A percentile compares a stretch with the other conserved stretches of the same genome.
These are phyloP conservation scores for Xanthorhoe designata DNA, from an alignment of 2,888 invertebrate genomes.

Conservation along the genomic window DNA sequence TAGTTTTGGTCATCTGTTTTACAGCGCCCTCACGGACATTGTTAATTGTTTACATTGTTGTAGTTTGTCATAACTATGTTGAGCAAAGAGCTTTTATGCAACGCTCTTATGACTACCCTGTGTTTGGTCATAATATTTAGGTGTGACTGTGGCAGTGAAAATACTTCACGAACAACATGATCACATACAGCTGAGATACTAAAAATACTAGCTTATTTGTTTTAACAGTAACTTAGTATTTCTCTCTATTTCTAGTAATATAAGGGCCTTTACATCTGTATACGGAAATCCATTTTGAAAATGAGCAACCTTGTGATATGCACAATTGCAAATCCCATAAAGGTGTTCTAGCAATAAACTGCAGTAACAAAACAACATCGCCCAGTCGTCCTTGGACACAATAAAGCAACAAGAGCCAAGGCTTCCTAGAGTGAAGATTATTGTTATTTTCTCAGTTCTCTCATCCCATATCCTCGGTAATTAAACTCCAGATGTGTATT, in stretches of 20 bases:
- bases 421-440: not conserved
- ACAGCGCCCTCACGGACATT: conserved; percentile 32
- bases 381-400: conserved; percentile 5
- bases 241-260: not conserved
- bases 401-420: conserved; percentile 8
- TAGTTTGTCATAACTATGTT: conserved; percentile 17
- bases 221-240: too few species aligned
- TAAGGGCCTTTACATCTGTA: not conserved
- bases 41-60: conserved; percentile 34
- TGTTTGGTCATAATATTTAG: conserved; percentile 4
- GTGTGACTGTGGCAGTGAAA: conserved; percentile 8
- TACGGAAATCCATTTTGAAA: not conserved
- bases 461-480: conserved; percentile 17
- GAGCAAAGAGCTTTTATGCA: not conserved
- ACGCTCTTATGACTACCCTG: not conserved
- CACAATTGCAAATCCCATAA: not conserved
- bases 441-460: conserved; percentile 7
- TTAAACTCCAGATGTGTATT: conserved; percentile 44
- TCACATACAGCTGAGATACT: not conserved
- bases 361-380: conserved; percentile 2
- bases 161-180: conserved; percentile 1
- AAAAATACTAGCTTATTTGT: not conserved
- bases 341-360: conserved; percentile 7
- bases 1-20: conserved; percentile 49
- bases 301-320: not conserved